Base-by-base conservation (phyloP, 2,113 vertebrate genomes). In the Physeter macrocephalus region DNA sequence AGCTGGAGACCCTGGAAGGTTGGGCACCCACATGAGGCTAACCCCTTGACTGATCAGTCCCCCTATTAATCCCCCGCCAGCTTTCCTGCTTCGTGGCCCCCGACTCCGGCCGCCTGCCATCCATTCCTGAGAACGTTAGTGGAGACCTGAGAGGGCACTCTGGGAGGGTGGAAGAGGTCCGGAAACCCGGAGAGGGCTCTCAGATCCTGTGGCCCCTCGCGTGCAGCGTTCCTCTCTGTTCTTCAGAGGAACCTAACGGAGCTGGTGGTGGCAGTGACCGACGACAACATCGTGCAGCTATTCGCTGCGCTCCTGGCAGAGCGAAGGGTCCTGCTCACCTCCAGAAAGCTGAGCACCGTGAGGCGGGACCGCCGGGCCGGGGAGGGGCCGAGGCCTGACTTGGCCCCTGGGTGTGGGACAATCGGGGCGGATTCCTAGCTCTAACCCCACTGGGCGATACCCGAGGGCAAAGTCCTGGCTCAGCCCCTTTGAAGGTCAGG, bases 61-160 rank as follows among this genome's bases (percentile, higher is more conserved):
- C 49, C 52, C 17, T 31, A 6, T 20, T 46, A 34, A 75, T 46
- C 12, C 46, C 27, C 20, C 74, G 27, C 9, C 94, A 99, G 99
- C 98, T 99, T 75, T 99, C 99, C 6, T 99, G 99, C 94, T 99
- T 99, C 96, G 98, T 99, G 61, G 99, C 99, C 67, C 99, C 99
- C 2, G 99, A 99, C 83, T 98, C 98, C 6, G 97, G 94, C 77
- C 97, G 98, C 97, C 98, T 99, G 80, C 99, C 99, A 0, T 99
- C 99, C 85, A 99, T 99, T 81, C 99, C 99, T 64, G 99, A 99
- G 98, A 99, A 98, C 69, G 99, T 99, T 96, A 99, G 99, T 98
- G 64, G 75, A 61, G n/a, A 12, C 12, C 18, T 2, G 9, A 14
- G 78, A 88, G 36, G n/a, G 52, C 31, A 5, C 23, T 27, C 43